Evolutionary conservation across 2,113 vertebrate species (phyloP).

Genomic region (Spilogale gracilis): DNA sequence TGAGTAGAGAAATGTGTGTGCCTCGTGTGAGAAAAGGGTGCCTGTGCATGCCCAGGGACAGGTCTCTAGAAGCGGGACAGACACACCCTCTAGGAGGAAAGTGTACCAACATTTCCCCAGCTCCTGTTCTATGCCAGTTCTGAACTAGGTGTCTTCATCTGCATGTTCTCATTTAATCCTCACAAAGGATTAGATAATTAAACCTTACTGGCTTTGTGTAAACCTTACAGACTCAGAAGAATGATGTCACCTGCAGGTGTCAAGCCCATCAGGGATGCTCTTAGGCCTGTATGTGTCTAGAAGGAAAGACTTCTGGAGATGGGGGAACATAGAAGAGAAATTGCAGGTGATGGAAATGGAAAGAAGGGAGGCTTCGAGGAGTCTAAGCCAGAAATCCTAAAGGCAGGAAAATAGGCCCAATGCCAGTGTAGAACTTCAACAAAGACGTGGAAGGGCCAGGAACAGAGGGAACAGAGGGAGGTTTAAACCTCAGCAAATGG

Average conservation of each 20-base stretch:
- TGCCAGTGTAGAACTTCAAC: neutral
- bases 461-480: neutral
- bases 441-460: neutral
- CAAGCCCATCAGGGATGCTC: neutral
- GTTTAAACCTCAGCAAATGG: neutral
- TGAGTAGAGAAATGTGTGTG: neutral
- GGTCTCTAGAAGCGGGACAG: neutral
- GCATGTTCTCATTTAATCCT: neutral
- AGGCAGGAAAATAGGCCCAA: neutral
- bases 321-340: neutral
- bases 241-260: neutral
- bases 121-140: neutral
- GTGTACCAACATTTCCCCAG: neutral
- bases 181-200: neutral
- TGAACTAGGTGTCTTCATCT: neutral
- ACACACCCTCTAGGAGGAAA: neutral
- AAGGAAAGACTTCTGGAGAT: neutral
- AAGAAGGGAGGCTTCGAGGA: neutral
- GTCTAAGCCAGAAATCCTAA: neutral
- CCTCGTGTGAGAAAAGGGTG: neutral
- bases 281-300: neutral
- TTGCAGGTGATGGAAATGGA: neutral
- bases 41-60: neutral
- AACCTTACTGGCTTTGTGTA: neutral
- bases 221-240: neutral